Base-by-base conservation (phyloP, 2,888 invertebrate species). In the Plutella xylostella region DNA sequence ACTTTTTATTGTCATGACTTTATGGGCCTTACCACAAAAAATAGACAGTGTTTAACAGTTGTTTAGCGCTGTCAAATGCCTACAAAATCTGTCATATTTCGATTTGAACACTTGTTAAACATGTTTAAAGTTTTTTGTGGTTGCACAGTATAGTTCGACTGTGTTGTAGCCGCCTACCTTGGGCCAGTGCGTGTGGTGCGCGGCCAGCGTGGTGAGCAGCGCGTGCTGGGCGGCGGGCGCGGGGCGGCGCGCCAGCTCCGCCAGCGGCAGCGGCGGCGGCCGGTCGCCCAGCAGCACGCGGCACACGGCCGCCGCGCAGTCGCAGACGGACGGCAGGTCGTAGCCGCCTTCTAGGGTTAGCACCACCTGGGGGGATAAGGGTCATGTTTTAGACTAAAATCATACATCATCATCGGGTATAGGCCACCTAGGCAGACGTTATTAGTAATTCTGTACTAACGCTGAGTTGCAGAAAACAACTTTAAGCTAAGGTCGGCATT, bases 271-370 rank as follows among this genome's bases (percentile, higher is more conserved):
- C 33, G 91, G 87, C 3, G 92, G 87, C 0, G 88, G 85, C 41
- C 90, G 89, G 64, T 96, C 96, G 4, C 97, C 97, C 35, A 97
- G 87, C 52, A 98, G 84, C 22, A 98, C 97, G 55, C 93, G 87
- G 21, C 98, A 95, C 83, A 98, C 98, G 77, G 96, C 96, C 79
- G 97, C 96, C 40, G 98, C 95, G 45, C 97, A 93, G 85, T 98
- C 98, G 85, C 97, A 97, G 69, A 99, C 96, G 31, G 97, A 93
- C 31, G 96, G 91, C 65, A 99, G 85, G 82, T 99, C 97, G 82
- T 99, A 99, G 44, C 99, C 98, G 50, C 98, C 98, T 80, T 98
- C 98, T 50, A 98, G 86, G 19, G 96, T 94, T 51, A 98, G 84
- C 46, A 97, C 93, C 54, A 98, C 89, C 78, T 88, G 68, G 42